Evolutionary conservation across 2,113 vertebrate species (phyloP), one percentile per base, ranked within the genome.

Genomic region (Gallinago paraguaiae): DNA sequence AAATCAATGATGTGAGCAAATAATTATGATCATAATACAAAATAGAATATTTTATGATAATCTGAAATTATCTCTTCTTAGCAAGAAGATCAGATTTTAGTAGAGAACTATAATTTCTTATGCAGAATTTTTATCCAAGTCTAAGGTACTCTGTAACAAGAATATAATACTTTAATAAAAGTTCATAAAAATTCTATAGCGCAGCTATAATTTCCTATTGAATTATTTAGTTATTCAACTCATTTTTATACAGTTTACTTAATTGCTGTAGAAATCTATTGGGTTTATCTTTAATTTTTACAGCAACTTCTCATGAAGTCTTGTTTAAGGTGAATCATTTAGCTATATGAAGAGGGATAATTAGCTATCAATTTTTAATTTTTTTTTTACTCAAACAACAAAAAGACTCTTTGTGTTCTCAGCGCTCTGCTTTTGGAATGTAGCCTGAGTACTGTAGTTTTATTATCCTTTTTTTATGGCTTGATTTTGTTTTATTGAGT

Each of bases 141-240:
- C 54, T 86, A 30, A 33, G 16, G 39, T 59, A 83, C 17, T 82
- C 76, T 51, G 54, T 61, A 95, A 56, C 75, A 94, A 77, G 64
- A 74, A 86, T 67, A 19, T 78, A 94, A 95, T 59, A 79, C 59
- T 86, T 94, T 68, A 88, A 88, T 96, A 77, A 88, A 95, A 92
- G 68, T 90, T 94, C 90, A 94, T 93, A 94, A 94, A 94, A 94
- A 94, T 88, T 95, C 82, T 88, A 86, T 61, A 92, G 65, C 63
- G 63, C 48, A 71, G 43, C 45, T 86, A 93, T 84, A 80, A 92
- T 93, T 96, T 94, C 65, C 93, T 94, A 59, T 57, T 96, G 86
- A 96, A 92, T 90, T 86, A 96, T 93, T 96, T 81, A 90, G 88
- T 74, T 95, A 86, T 90, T 92, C 65, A 84, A 83, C 80, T 86